These are phyloP conservation scores for Coreius guichenoti DNA, from an alignment of 2,797 vertebrate species.

Conservation along the genomic window DNA sequence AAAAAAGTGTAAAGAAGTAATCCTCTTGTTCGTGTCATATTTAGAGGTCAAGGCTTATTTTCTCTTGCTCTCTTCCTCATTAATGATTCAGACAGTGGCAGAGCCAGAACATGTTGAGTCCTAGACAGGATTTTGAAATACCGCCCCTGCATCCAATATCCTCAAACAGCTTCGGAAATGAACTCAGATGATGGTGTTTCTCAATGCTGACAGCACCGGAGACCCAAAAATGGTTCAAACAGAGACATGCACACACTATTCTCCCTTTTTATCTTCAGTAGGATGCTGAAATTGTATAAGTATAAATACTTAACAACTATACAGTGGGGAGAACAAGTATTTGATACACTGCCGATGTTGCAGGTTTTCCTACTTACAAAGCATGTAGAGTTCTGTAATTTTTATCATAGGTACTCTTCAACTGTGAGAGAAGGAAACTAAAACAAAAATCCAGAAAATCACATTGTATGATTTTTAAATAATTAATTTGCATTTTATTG, in stretches of 20 bases:
- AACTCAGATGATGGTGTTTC: slow-evolving; percentile 22
- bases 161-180: slow-evolving; percentile 32
- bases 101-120: slow-evolving; percentile 24
- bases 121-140: slow-evolving; percentile 38
- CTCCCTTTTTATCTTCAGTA: background rate
- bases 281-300: background rate
- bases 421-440: too few species aligned
- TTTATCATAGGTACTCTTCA: too few species aligned
- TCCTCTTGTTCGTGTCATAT: slow-evolving; percentile 35
- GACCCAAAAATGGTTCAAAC: slow-evolving; percentile 23
- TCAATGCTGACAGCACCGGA: slow-evolving; percentile 9
- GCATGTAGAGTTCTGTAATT: too few species aligned
- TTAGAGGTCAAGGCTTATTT: slow-evolving; percentile 39
- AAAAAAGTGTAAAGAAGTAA: slow-evolving; percentile 33
- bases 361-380: too few species aligned
- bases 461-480: too few species aligned
- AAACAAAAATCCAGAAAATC: too few species aligned
- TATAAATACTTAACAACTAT: background rate
- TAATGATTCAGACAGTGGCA: slow-evolving; percentile 23
- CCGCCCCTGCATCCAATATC: slow-evolving; percentile 37
- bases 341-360: too few species aligned
- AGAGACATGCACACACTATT: slow-evolving; percentile 7
- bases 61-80: slow-evolving; percentile 30
- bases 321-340: too few species aligned
- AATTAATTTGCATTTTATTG: too few species aligned